Percentiles rank a stretch among this genome's conserved stretches.
phyloP scores from a whole-genome alignment of 2,888 invertebrate species.

The Caenorhabditis sp. region DNA sequence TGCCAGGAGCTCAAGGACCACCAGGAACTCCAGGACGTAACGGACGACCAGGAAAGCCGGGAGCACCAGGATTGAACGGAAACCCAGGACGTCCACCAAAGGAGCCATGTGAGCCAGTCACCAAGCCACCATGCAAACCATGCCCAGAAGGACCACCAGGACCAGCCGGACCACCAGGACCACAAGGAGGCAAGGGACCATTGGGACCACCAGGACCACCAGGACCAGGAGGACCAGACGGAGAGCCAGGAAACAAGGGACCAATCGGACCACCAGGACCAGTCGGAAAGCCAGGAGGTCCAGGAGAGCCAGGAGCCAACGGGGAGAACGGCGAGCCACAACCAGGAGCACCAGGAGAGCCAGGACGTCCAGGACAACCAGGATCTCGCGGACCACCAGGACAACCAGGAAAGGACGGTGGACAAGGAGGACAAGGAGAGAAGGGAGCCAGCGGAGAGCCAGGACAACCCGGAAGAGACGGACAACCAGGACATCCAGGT shows the following conservation, averaged over 20 bases:
- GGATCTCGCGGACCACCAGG: slow-evolving; percentile 52
- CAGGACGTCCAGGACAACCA: slow-evolving; percentile 53
- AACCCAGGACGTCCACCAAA: slow-evolving; percentile 68
- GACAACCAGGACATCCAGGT: slow-evolving; percentile 46
- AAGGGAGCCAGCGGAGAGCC: slow-evolving; percentile 51
- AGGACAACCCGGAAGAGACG: slow-evolving; percentile 50
- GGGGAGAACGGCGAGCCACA: slow-evolving; percentile 41
- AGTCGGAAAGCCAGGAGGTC: slow-evolving; percentile 49
- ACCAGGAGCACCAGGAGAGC: slow-evolving; percentile 51
- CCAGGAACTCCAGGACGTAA: slow-evolving; percentile 64
- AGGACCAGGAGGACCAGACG: slow-evolving; percentile 47
- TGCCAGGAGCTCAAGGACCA: slow-evolving; percentile 64
- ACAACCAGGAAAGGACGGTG: slow-evolving; percentile 50
- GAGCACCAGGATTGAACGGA: slow-evolving; percentile 69
- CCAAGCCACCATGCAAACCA: slow-evolving; percentile 70
- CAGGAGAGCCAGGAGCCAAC: slow-evolving; percentile 48
- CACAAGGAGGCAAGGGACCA: slow-evolving; percentile 56
- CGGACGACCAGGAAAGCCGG: slow-evolving; percentile 69
- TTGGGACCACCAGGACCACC: slow-evolving; percentile 53
- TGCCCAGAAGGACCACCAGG: slow-evolving; percentile 63
- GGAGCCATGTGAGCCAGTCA: slow-evolving; percentile 67
- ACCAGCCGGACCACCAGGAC: slow-evolving; percentile 57
- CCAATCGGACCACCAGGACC: slow-evolving; percentile 50
- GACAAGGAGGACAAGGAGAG: slow-evolving; percentile 48
- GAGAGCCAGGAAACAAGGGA: slow-evolving; percentile 49